Evolutionary conservation across 2,113 vertebrate genomes (phyloP).

Genomic region (Callopanchax toddi): DNA sequence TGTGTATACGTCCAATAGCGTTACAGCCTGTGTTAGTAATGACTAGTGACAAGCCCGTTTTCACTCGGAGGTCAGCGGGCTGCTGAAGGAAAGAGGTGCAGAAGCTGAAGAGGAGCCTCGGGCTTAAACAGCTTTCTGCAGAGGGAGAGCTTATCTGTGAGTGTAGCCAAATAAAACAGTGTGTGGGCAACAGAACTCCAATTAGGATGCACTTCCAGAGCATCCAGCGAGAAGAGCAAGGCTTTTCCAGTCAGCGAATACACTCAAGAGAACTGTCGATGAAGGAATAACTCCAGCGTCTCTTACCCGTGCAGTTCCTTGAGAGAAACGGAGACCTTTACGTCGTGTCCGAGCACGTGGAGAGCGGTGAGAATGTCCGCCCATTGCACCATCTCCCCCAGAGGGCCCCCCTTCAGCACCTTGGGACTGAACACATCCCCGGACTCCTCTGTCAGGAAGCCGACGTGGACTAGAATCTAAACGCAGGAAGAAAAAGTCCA

Average conservation of each 20-base stretch:
- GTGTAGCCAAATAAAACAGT: conserved; percentile 32
- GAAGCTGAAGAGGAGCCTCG: conserved; percentile 35
- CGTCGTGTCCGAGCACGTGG: conserved; percentile 90
- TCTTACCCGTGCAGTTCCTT: conserved; percentile 97
- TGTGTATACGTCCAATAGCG: not conserved
- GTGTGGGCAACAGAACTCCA: conserved; percentile 1
- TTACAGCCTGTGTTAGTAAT: conserved; percentile 33
- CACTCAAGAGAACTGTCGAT: no score
- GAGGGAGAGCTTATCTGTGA: conserved; percentile 35
- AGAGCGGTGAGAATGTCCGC: conserved; percentile 94
- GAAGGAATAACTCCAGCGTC: not conserved
- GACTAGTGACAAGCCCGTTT: conserved; percentile 35
- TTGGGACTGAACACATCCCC: conserved; percentile 96
- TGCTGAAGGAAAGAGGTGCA: conserved; percentile 28
- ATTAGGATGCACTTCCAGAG: conserved; percentile 14
- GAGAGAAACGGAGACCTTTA: conserved; percentile 91
- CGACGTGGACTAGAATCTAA: conserved; percentile 94
- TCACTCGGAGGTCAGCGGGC: conserved; percentile 48
- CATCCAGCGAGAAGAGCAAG: not conserved
- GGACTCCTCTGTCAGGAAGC: conserved; percentile 96
- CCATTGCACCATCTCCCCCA: conserved; percentile 99
- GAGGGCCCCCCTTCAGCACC: conserved; percentile 94
- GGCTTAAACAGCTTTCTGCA: conserved; percentile 34
- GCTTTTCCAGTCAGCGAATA: not conserved
- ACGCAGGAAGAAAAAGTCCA: conserved; percentile 2